A percentile compares a stretch with the other conserved stretches of the same genome.
Conservation (phyloP, 2,113 vertebrate species). For the Chaetops frenatus region DNA sequence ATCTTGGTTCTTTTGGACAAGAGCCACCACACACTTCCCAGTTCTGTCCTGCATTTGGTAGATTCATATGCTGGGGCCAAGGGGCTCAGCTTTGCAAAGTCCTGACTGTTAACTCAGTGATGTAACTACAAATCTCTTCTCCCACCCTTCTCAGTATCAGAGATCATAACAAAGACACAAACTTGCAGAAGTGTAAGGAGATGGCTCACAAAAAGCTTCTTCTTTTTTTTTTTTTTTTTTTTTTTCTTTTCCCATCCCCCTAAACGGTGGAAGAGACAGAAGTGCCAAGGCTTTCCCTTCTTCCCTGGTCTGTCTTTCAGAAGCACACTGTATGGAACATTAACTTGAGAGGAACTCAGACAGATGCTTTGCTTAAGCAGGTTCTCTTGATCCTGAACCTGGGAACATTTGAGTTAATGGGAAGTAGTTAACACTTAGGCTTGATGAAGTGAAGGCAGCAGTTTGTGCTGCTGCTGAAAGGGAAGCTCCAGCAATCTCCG, state of each 20-base stretch:
- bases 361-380: constrained; percentile 13
- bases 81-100: not conserved
- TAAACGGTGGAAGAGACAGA: not conserved
- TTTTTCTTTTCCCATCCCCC: too few species aligned
- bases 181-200: not conserved
- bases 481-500: not conserved
- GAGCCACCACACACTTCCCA: not conserved
- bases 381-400: constrained; percentile 46
- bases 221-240: accelerated
- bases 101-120: not conserved
- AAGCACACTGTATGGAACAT: not conserved
- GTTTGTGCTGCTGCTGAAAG: not conserved
- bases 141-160: not conserved
- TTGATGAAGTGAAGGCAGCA: constrained; percentile 13
- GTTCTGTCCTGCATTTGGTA: not conserved
- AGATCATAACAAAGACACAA: not conserved
- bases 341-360: constrained; percentile 9
- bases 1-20: not conserved
- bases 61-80: not conserved
- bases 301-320: not conserved
- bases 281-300: not conserved
- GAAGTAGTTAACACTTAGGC: constrained; percentile 20
- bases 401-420: constrained; percentile 32
- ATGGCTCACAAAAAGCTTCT: not conserved
- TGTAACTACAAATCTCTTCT: not conserved